Base-by-base conservation (phyloP, 2,888 invertebrate species). In the Idaea dimidiata region DNA sequence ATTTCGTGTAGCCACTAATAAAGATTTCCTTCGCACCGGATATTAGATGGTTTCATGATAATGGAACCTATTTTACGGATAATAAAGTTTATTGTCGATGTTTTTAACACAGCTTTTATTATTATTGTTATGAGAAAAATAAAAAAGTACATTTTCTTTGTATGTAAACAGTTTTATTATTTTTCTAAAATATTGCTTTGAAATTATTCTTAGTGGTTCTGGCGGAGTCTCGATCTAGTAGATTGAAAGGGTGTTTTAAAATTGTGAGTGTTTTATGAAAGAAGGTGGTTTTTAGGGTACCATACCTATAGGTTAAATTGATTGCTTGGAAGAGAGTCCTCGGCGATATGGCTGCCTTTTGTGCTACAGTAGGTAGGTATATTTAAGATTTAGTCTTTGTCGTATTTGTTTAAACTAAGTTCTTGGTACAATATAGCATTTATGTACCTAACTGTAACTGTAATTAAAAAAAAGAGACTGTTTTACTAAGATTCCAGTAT, bases 11-110 rank as follows among this genome's bases (percentile, higher is more conserved):
- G 43, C 43, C 10, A 43, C 43, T 43, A 43, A 43, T 43, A 43
- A 43, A 43, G 43, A 43, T 43, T 43, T 43, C 43, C 43, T 43
- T 43, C 43, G 43, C 43, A 43, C 43, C 43, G 43, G 43, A 43
- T 43, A 43, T 43, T 43, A 43, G 43, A 43, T 43, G 43, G 43
- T 43, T 43, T 43, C 43, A 43, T 10, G 43, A 43, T 43, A 43
- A 43, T 43, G 43, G 43, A 43, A 43, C 43, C 43, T 43, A 43
- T 43, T 43, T 43, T 43, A 43, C 43, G 43, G 43, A 43, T 43
- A 43, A 43, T 43, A 43, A 43, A 43, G 14, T 43, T 43, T 43
- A 43, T 43, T 43, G 43, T 43, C 43, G 43, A 43, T 43, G 43
- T 43, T 43, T 43, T 43, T 43, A 43, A 43, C 43, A 43, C 43